Conservation (phyloP, 2,113 vertebrate genomes). For the Bostrychus sinensis region DNA sequence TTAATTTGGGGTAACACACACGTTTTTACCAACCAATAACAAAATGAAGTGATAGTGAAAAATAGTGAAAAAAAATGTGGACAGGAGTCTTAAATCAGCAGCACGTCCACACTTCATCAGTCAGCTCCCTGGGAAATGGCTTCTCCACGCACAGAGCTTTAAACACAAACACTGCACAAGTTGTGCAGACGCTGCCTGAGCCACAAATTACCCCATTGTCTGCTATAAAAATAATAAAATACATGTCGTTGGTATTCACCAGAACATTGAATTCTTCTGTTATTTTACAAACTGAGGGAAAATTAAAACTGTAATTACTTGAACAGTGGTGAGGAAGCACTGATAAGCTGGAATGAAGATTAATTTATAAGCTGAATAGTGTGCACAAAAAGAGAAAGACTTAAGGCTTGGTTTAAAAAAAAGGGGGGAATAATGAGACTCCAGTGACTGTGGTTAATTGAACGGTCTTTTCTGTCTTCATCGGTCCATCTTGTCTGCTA, state of each 20-base stretch:
- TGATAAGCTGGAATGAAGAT: conserved; percentile 43
- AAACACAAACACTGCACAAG: conserved; percentile 43
- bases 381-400: conserved; percentile 19
- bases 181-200: conserved; percentile 15
- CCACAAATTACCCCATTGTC: conserved; percentile 40
- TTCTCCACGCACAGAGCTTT: conserved; percentile 42
- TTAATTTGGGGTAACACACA: too few species aligned
- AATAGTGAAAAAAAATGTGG: too few species aligned
- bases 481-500: conserved; percentile 29
- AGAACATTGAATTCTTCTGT: conserved; percentile 45
- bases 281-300: conserved; percentile 45
- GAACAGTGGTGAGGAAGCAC: conserved; percentile 30
- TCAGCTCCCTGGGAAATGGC: conserved; percentile 50
- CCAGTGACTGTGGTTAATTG: conserved; percentile 43
- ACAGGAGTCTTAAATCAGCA: conserved; percentile 60
- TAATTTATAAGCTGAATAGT: conserved; percentile 39
- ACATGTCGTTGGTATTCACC: conserved; percentile 37
- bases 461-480: conserved; percentile 25
- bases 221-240: conserved; percentile 42
- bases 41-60: too few species aligned
- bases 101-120: conserved; percentile 64
- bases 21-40: too few species aligned
- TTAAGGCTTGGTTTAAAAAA: conserved; percentile 28
- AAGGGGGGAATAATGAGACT: conserved; percentile 54
- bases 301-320: conserved; percentile 51